A percentile compares a stretch with the other conserved stretches of the same genome.
phyloP scores from a whole-genome alignment of 37 sponge, comb jelly and placozoan genomes.

The Mnemiopsis leidyi region DNA sequence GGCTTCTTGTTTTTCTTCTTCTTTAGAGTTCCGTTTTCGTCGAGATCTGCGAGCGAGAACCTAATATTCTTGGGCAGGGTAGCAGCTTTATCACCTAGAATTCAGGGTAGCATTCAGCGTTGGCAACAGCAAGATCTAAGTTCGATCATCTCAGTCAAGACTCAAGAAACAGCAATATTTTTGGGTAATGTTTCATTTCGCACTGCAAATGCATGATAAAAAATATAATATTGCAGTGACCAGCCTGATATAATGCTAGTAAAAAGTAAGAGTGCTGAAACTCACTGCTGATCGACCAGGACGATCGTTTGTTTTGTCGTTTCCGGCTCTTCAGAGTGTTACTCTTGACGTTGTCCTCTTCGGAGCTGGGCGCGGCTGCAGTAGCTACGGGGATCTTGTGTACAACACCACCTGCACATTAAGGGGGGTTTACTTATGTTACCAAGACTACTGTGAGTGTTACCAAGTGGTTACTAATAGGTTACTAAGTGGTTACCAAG shows the following conservation, averaged over 20 bases:
- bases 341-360: neutral
- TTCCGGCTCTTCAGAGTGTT: slow-evolving; percentile 14
- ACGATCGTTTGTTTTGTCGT: slow-evolving; percentile 37
- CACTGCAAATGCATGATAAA: neutral
- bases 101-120: neutral
- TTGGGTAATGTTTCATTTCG: too few relatives aligned
- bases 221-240: neutral
- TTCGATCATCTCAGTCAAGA: too few relatives aligned
- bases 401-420: slow-evolving; percentile 79
- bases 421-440: neutral
- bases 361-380: neutral
- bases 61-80: slow-evolving; percentile 56
- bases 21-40: slow-evolving; percentile 46
- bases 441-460: neutral
- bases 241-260: neutral
- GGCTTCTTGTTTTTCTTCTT: slow-evolving; percentile 66
- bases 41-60: slow-evolving; percentile 62
- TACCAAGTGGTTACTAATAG: neutral
- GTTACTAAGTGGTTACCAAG: neutral
- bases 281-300: slow-evolving; percentile 58
- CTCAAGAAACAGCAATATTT: too few relatives aligned
- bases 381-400: slow-evolving; percentile 76
- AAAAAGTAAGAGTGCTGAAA: neutral
- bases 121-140: too few relatives aligned
- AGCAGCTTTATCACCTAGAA: slow-evolving; percentile 50